Evolutionary conservation across 2,888 invertebrate species (phyloP).

Genomic region (Bellardia bayeri): DNA sequence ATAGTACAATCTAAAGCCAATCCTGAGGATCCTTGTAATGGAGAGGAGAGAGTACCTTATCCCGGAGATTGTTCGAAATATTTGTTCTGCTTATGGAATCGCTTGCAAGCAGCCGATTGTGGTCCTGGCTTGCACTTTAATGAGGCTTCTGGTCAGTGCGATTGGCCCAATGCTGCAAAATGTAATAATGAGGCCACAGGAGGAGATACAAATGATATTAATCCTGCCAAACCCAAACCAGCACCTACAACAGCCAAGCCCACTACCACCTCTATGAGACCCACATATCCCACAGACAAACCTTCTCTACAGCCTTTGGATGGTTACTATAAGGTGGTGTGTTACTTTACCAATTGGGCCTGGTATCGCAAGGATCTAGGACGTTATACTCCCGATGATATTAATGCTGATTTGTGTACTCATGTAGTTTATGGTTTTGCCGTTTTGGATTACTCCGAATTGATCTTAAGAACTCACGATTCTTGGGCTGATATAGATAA

Average conservation of each 20-base stretch:
- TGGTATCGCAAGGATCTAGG: conserved; percentile 94
- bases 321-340: conserved; percentile 92
- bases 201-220: conserved; percentile 63
- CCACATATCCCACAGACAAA: conserved; percentile 81
- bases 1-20: conserved; percentile 77
- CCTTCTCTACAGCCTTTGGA: conserved; percentile 85
- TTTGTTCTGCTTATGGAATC: conserved; percentile 91
- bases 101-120: conserved; percentile 89
- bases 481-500: conserved; percentile 96
- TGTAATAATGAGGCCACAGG: conserved; percentile 83
- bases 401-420: conserved; percentile 94
- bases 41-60: conserved; percentile 87
- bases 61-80: conserved; percentile 90
- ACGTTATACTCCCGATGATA: conserved; percentile 93
- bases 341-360: conserved; percentile 97
- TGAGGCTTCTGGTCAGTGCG: conserved; percentile 88
- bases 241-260: conserved; percentile 75
- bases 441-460: conserved; percentile 92
- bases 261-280: conserved; percentile 79
- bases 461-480: conserved; percentile 92
- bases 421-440: conserved; percentile 97
- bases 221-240: conserved; percentile 77
- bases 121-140: conserved; percentile 91
- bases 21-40: conserved; percentile 86
- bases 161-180: conserved; percentile 89